These are phyloP conservation scores for Sinocyclocheilus anophthalmus DNA, from an alignment of 2,113 vertebrate genomes.

Conservation along the genomic window DNA sequence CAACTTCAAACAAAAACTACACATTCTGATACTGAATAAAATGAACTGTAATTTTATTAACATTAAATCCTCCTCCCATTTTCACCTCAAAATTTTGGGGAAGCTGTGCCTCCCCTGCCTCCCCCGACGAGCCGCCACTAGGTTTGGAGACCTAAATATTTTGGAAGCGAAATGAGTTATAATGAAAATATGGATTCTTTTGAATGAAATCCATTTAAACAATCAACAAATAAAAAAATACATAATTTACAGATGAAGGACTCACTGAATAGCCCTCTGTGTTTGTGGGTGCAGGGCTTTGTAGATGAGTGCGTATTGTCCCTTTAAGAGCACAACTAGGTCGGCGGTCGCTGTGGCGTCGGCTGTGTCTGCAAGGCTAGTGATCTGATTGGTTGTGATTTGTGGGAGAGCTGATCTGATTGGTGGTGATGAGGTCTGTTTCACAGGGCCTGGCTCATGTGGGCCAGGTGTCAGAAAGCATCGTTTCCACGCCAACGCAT, in stretches of 20 bases:
- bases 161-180: background rate
- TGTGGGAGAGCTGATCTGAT: conserved; percentile 63
- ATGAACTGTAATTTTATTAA: too few relatives aligned
- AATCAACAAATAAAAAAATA: background rate
- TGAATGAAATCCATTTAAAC: background rate
- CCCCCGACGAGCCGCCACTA: too few relatives aligned
- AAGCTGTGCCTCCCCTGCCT: too few relatives aligned
- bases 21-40: too few relatives aligned
- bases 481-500: conserved; percentile 60
- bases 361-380: conserved; percentile 51
- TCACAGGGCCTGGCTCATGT: conserved; percentile 63
- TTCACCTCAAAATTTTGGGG: too few relatives aligned
- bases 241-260: conserved; percentile 34
- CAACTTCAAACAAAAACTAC: too few relatives aligned
- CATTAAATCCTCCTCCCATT: too few relatives aligned
- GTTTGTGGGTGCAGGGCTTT: conserved; percentile 26
- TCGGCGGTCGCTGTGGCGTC: conserved; percentile 58
- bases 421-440: conserved; percentile 66
- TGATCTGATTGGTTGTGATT: conserved; percentile 68
- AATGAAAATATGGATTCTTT: background rate
- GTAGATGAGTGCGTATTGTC: conserved; percentile 48
- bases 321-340: conserved; percentile 69
- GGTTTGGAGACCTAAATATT: conserved; percentile 14
- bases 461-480: conserved; percentile 67
- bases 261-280: conserved; percentile 12